Evolutionary conservation across 1,140 invertebrate species (phyloP), one percentile per base, ranked within the genome.

Genomic region (Phenacoccus solenopsis): DNA sequence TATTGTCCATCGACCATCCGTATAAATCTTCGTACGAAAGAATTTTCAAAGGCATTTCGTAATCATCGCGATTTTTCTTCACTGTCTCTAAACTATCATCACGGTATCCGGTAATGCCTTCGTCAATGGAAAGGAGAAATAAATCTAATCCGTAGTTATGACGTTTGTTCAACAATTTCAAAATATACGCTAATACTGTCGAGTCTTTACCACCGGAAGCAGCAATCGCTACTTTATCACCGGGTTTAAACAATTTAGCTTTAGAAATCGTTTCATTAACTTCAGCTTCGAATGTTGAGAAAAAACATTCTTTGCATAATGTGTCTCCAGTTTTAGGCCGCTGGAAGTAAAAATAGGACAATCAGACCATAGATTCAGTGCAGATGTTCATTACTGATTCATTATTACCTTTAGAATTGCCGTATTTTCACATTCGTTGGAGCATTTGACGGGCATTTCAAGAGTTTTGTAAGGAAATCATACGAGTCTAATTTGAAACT

Each of bases 1-100:
- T 98, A 76, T 90, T 89, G 84, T 99, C 98, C 98, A 99, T 99
- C 21, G 96, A 98, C 97, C 97, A 99, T 0, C 96, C 97, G 84
- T 99, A 99, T 0, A 99, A 81, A 74, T 99, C 94, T 84, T 98
- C 89, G 78, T 99, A 99, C 0, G 96, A 98, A 4, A 99, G 82
- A 71, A 99, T 96, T 83, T 93, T 97, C 28, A 99, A 81, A 35
- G 94, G 91, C 79, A 99, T 88, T 73, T 87, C 84, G 83, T 98
- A 98, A 78, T 98, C 93, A 75, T 90, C 86, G 75, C 90, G 82
- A 77, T 99, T 99, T 78, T 91, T 85, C 80, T 96, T 94, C 0
- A 98, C 96, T 25, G 95, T 98, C 80, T 98, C 90, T 32, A 99
- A 82, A 79, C 96, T 98, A 79, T 99, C 96, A 82, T 99, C 97